Percentiles rank a stretch among this genome's conserved stretches.
Evolutionary conservation across 2,888 invertebrate species (phyloP).

Genomic region (Mesorhabditis sp.): DNA sequence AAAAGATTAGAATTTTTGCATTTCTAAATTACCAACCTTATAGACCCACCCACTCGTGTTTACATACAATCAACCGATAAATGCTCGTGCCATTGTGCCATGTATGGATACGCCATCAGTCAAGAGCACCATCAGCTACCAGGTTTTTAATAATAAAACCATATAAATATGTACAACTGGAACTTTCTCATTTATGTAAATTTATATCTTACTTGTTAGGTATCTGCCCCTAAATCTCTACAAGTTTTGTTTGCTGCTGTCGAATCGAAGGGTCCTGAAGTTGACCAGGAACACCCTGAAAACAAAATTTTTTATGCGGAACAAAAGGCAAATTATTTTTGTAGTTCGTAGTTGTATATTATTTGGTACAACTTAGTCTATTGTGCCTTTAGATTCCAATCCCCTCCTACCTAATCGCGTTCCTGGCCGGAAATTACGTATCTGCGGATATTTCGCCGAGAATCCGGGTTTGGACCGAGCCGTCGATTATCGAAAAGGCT

Average conservation of each 20-base stretch:
- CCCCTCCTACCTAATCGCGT: slow-evolving; percentile 80
- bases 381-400: slow-evolving; percentile 68
- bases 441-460: slow-evolving; percentile 59
- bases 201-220: slow-evolving; percentile 58
- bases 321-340: neutral
- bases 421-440: slow-evolving; percentile 78
- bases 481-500: slow-evolving; percentile 74
- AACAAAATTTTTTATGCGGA: neutral
- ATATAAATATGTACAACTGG: neutral
- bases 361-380: slow-evolving; percentile 7
- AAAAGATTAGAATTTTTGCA: too few relatives aligned
- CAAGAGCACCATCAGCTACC: slow-evolving; percentile 77
- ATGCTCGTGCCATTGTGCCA: slow-evolving; percentile 80
- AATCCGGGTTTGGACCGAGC: slow-evolving; percentile 79
- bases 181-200: neutral
- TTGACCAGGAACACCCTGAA: neutral
- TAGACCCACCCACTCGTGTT: slow-evolving; percentile 72
- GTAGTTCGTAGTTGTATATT: neutral
- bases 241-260: slow-evolving; percentile 85
- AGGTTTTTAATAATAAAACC: slow-evolving; percentile 36
- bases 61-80: slow-evolving; percentile 72
- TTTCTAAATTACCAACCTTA: neutral
- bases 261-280: slow-evolving; percentile 59
- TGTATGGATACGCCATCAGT: slow-evolving; percentile 87
- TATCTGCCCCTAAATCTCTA: slow-evolving; percentile 72